Conservation (phyloP, 2,888 invertebrate species). For the Onthophagus sagittarius region DNA sequence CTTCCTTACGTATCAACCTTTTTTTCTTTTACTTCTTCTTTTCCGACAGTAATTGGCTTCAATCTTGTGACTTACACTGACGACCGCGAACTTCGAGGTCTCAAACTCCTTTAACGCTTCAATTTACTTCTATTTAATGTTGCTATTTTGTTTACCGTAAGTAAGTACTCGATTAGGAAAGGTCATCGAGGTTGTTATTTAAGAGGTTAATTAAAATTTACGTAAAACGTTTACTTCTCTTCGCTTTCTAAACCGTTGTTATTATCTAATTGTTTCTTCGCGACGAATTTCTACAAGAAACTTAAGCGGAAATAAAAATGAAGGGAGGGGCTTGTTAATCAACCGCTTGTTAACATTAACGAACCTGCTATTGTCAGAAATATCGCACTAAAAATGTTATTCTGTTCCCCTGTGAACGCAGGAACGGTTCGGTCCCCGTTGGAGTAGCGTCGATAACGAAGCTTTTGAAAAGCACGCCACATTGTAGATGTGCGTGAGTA, state of each 20-base stretch:
- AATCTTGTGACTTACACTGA: background rate
- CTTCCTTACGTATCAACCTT: background rate
- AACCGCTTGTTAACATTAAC: constrained; percentile 47
- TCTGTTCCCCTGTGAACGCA: constrained; percentile 25
- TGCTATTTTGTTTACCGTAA: background rate
- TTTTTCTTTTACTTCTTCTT: background rate
- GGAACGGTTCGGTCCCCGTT: background rate
- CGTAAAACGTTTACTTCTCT: background rate
- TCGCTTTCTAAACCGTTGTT: background rate
- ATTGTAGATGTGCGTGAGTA: constrained; percentile 3
- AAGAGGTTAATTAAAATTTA: background rate
- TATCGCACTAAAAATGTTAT: constrained; percentile 42
- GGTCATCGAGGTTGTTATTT: background rate
- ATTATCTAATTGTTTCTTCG: background rate
- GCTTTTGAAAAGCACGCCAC: background rate
- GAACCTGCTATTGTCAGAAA: constrained; percentile 42
- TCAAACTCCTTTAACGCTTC: background rate
- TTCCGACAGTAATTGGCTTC: background rate
- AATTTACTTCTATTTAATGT: background rate
- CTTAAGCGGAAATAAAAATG: background rate
- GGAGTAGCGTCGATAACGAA: background rate
- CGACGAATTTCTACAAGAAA: no score
- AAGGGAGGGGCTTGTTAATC: constrained; percentile 37
- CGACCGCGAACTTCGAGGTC: background rate
- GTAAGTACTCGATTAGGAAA: background rate